A percentile compares a stretch with the other conserved stretches of the same genome.
These are phyloP conservation scores for Drosophila hydei DNA, from an alignment of 1,140 invertebrate genomes.

Conservation along the genomic window DNA sequence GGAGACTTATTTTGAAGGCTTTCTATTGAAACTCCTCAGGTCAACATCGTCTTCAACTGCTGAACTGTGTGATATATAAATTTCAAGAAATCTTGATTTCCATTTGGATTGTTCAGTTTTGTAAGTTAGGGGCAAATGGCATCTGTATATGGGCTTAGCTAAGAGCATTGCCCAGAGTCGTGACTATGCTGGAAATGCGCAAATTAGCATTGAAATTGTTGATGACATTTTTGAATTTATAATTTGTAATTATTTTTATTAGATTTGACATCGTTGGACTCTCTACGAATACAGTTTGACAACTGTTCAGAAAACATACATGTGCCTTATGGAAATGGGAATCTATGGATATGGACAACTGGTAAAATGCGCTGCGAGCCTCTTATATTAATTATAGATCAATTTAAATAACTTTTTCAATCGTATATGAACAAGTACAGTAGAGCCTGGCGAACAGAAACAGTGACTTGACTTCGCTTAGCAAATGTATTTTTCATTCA, in stretches of 20 bases:
- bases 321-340: background rate
- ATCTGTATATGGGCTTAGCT: slow-evolving; percentile 10
- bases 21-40: too few relatives aligned
- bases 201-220: slow-evolving; percentile 48
- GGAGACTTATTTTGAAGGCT: too few relatives aligned
- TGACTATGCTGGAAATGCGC: slow-evolving; percentile 35
- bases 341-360: too few relatives aligned
- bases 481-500: too few relatives aligned
- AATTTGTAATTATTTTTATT: slow-evolving; percentile 38
- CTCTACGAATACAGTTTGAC: background rate
- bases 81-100: too few relatives aligned
- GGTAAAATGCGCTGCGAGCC: too few relatives aligned
- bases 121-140: background rate
- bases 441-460: too few relatives aligned
- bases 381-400: background rate
- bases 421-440: too few relatives aligned
- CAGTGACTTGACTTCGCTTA: too few relatives aligned
- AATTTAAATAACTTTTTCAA: too few relatives aligned
- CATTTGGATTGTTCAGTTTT: background rate
- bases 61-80: too few relatives aligned
- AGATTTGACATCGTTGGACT: background rate
- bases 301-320: slow-evolving; percentile 21
- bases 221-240: slow-evolving; percentile 28
- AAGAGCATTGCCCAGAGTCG: slow-evolving; percentile 31
- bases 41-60: too few relatives aligned